Evolutionary conservation across 2,797 vertebrate genomes (phyloP).

Genomic region (Anguilla marmorata): DNA sequence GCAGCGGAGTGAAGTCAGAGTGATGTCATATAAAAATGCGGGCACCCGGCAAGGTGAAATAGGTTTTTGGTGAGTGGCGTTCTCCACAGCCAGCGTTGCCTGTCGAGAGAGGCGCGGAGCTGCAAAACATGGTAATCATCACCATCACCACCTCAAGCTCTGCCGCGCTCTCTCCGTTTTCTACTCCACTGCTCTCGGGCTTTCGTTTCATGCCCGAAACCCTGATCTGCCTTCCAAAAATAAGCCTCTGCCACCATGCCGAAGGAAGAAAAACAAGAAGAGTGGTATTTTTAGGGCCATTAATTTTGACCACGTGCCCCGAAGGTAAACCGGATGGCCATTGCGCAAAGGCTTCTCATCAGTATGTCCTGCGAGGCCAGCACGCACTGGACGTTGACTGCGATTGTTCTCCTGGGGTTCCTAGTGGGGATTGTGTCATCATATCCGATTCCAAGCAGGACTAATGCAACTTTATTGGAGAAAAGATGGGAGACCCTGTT

Average conservation of each 20-base stretch:
- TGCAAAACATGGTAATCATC: slow-evolving; percentile 88
- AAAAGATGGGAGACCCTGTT: slow-evolving; percentile 87
- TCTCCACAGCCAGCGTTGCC: slow-evolving; percentile 54
- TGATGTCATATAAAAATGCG: slow-evolving; percentile 74
- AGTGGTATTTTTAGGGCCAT: slow-evolving; percentile 98
- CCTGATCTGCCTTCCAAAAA: slow-evolving; percentile 91
- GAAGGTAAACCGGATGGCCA: slow-evolving; percentile 92
- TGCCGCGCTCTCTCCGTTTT: slow-evolving; percentile 69
- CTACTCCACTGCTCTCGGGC: slow-evolving; percentile 73
- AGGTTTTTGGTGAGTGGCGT: slow-evolving; percentile 59
- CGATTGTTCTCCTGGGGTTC: slow-evolving; percentile 79
- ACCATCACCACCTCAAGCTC: slow-evolving; percentile 70
- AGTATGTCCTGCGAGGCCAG: slow-evolving; percentile 90
- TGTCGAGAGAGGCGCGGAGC: slow-evolving; percentile 67
- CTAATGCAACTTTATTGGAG: slow-evolving; percentile 81
- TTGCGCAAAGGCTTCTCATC: slow-evolving; percentile 87
- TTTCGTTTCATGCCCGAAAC: slow-evolving; percentile 88
- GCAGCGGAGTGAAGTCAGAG: slow-evolving; percentile 74
- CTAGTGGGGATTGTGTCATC: slow-evolving; percentile 80
- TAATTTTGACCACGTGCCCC: slow-evolving; percentile 95
- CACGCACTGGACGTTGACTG: slow-evolving; percentile 80
- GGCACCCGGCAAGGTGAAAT: slow-evolving; percentile 56
- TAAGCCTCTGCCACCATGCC: slow-evolving; percentile 92
- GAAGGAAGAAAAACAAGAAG: slow-evolving; percentile 93
- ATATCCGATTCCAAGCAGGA: slow-evolving; percentile 78